Base-by-base conservation (phyloP, 2,888 invertebrate genomes). In the Thera obeliscata region DNA sequence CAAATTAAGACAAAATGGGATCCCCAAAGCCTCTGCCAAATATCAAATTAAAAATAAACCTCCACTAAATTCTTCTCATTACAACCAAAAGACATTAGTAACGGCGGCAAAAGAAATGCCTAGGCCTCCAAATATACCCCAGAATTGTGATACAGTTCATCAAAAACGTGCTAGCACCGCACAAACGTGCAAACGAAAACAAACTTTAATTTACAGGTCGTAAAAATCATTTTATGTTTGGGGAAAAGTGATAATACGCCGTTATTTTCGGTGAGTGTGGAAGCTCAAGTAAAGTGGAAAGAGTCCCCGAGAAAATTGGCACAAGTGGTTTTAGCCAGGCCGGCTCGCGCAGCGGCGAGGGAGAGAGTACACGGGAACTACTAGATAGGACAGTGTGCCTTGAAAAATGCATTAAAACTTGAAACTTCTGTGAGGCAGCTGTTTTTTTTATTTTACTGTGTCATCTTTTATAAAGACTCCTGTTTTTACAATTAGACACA, bases 281-380 rank as follows among this genome's bases (percentile, higher is more conserved):
- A 85, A 89, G 90, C 89, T 89, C 88, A 87, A 91, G 89, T 90
- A 91, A 91, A 93, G 89, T 91, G 89, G 91, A 90, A 90, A 89
- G 87, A 91, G 91, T 89, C 90, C 83, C 89, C 85, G 86, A 90
- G 90, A 93, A 92, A 93, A 93, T 94, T 92, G 94, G 94, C 91
- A 94, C 93, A 93, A 94, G 94, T 93, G 92, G 92, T 93, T 92
- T 91, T 90, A 93, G 91, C 84, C 79, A 86, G 84, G 87, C 81
- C 83, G 87, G 86, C 81, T 84, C 74, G 81, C 76, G 81, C 75
- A 82, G 84, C 77, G 83, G 83, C 84, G 85, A 80, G 75, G 72
- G 76, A 78, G 70, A 85, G 83, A 73, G 59, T 76, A 83, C 60
- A 52, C 55, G 64, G 48, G 6, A 52, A 38, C 9, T 7, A 50